phyloP scores from a whole-genome alignment of 1,140 invertebrate species.

The Trigoniulus corallinus region DNA sequence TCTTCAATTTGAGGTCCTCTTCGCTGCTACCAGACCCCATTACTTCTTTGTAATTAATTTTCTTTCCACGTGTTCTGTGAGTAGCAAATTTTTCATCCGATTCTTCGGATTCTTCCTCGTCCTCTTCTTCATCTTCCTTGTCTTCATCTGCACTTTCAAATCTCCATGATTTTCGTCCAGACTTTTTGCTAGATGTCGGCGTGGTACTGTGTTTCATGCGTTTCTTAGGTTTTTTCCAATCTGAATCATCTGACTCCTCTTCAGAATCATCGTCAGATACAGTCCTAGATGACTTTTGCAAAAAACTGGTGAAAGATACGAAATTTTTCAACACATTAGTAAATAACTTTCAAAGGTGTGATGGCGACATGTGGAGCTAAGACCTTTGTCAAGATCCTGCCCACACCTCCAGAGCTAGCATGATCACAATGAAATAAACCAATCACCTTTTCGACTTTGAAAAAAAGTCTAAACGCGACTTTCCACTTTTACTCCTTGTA shows the following conservation, averaged over 20 bases:
- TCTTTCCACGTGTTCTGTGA: slow-evolving; percentile 43
- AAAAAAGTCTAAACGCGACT: no score
- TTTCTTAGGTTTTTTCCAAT: background rate
- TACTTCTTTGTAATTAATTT: slow-evolving; percentile 50
- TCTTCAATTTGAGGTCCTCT: slow-evolving; percentile 15
- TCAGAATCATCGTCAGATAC: background rate
- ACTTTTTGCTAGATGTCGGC: background rate
- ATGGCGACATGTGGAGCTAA: no score
- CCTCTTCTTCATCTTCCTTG: background rate
- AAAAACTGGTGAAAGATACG: slow-evolving; percentile 8
- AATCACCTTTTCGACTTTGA: no score
- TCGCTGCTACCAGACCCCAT: slow-evolving; percentile 18
- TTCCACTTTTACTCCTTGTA: slow-evolving; percentile 1
- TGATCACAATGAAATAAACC: no score
- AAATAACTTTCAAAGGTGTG: no score
- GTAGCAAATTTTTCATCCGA: slow-evolving; percentile 25
- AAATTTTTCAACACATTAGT: no score
- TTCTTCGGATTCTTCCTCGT: slow-evolving; percentile 24
- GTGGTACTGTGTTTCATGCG: background rate
- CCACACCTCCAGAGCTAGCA: no score
- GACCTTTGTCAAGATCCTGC: no score
- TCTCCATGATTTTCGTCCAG: background rate
- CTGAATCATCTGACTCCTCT: slow-evolving; percentile 2
- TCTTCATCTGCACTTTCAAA: slow-evolving; percentile 6
- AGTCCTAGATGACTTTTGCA: slow-evolving; percentile 24